Evolutionary conservation across 1,140 invertebrate genomes (phyloP).

Genomic region (Ostrea denselamellosa): DNA sequence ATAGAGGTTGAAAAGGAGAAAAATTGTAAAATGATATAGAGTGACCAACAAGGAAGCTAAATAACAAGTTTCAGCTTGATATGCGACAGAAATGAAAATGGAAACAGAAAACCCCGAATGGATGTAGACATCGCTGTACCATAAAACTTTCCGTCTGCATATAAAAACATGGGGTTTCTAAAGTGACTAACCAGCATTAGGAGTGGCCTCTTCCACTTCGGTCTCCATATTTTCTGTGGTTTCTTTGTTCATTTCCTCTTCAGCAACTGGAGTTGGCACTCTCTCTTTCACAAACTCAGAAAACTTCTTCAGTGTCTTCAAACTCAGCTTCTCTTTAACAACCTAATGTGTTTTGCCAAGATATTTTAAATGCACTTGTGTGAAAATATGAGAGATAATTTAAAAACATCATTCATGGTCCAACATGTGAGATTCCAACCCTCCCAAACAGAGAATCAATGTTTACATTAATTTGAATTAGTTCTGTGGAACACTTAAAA

Average conservation of each 20-base stretch:
- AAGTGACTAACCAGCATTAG: background rate
- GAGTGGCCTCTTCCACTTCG: background rate
- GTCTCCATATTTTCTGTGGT: background rate
- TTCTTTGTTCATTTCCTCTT: slow-evolving; percentile 3
- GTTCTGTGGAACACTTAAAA: too few species aligned
- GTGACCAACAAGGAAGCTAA: too few species aligned
- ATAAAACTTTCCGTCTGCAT: too few species aligned
- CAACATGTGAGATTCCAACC: background rate
- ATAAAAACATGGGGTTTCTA: too few species aligned
- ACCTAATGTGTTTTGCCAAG: slow-evolving; percentile 58
- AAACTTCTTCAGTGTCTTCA: slow-evolving; percentile 71
- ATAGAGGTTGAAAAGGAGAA: too few species aligned
- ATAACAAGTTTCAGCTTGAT: too few species aligned
- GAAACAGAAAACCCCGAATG: too few species aligned
- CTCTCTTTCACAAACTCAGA: slow-evolving; percentile 59
- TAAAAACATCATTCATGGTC: background rate
- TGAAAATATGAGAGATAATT: background rate
- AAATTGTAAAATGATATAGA: too few species aligned
- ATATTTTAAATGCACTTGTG: slow-evolving; percentile 26
- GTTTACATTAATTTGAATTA: too few species aligned
- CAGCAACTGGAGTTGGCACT: slow-evolving; percentile 35
- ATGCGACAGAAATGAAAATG: too few species aligned
- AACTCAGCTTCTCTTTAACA: slow-evolving; percentile 71
- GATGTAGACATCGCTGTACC: too few species aligned
- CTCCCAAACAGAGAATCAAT: too few species aligned